These are phyloP conservation scores for Gonatopus flavifemur DNA, from an alignment of 1,140 invertebrate species.

Conservation along the genomic window DNA sequence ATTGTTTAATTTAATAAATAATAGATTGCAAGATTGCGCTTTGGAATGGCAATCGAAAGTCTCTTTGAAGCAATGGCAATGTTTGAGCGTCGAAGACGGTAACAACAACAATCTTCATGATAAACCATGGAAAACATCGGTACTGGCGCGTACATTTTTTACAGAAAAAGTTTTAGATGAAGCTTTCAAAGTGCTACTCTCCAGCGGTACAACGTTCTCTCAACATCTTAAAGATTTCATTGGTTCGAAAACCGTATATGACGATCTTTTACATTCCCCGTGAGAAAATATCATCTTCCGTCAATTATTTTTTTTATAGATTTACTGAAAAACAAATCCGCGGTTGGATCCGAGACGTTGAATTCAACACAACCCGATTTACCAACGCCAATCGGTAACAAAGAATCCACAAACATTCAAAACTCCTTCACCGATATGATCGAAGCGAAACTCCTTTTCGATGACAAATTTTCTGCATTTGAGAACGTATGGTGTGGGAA, in stretches of 20 bases:
- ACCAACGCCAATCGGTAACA: background rate
- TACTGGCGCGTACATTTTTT: constrained; percentile 44
- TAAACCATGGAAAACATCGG: constrained; percentile 32
- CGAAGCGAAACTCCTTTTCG: constrained; percentile 45
- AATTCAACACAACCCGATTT: background rate
- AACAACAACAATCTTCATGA: constrained; percentile 20
- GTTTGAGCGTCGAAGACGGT: too few species aligned
- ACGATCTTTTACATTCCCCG: background rate
- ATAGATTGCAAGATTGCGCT: constrained; percentile 40
- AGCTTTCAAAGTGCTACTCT: constrained; percentile 34
- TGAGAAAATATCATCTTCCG: too few species aligned
- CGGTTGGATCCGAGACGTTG: too few species aligned
- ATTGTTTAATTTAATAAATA: constrained; percentile 27
- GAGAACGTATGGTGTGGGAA: constrained; percentile 34
- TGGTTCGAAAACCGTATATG: constrained; percentile 28
- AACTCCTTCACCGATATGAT: constrained; percentile 40
- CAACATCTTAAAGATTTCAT: constrained; percentile 38
- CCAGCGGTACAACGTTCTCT: constrained; percentile 32
- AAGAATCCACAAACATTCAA: constrained; percentile 20
- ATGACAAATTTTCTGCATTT: constrained; percentile 43
- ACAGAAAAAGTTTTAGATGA: constrained; percentile 38
- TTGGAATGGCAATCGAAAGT: constrained; percentile 39
- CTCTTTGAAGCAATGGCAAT: constrained; percentile 43
- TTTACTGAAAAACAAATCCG: too few species aligned
- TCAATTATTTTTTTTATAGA: too few species aligned